Base-by-base conservation (phyloP, 2,888 invertebrate genomes). In the Atherix ibis region DNA sequence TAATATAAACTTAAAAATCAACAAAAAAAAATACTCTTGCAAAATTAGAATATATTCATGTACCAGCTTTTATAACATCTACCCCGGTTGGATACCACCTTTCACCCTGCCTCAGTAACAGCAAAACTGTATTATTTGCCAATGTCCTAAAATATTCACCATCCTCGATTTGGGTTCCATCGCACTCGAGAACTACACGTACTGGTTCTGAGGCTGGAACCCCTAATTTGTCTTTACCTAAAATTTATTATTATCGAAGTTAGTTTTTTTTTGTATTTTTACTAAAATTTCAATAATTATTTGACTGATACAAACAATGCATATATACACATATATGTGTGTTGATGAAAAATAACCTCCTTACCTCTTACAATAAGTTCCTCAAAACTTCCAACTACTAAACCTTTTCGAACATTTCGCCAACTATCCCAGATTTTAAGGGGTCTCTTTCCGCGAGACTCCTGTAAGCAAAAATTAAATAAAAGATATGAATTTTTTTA, bases 401-500 rank as follows among this genome's bases (percentile, higher is more conserved):
- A 70, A 62, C 87, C 87, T 70, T 88, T 88, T 66, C 87, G 76
- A 64, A 85, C 80, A 71, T 78, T 85, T 70, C 88, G 76, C 71
- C 82, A 82, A 68, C 85, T 81, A 75, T 88, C 87, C 88, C 88
- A 88, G 79, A 88, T 80, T 77, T 88, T 88, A 72, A 88, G 84
- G 74, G 88, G 87, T 75, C 85, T 83, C 77, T 87, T 85, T 74
- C 82, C 83, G 71, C 85, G 82, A 73, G 81, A 78, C 76, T 85
- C 85, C 85, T 87, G 71, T 42, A 67, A 70, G 55, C 52, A 46
- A 47, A 51, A n/a, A n/a, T n/a, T n/a, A n/a, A n/a, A n/a, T n/a
- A n/a, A n/a, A n/a, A n/a, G n/a, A n/a, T n/a, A n/a, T n/a, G n/a
- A n/a, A n/a, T n/a, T n/a, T n/a, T n/a, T n/a, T n/a, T n/a, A n/a